Evolutionary conservation across 2,888 invertebrate genomes (phyloP).

Genomic region (Ormyrus pomaceus): DNA sequence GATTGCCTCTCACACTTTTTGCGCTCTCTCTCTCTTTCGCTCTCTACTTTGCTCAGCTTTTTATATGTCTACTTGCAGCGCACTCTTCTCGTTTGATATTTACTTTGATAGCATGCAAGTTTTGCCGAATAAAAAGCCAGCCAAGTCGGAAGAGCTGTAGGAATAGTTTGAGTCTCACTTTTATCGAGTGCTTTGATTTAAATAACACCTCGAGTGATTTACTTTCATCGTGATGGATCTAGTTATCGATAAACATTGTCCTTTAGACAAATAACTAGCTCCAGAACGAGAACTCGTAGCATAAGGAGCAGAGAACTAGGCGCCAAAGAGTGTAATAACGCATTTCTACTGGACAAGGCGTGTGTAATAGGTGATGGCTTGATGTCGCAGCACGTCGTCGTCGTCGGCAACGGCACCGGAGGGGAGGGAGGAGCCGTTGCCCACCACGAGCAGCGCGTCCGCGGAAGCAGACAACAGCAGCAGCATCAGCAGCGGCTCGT

Average conservation of each 20-base stretch:
- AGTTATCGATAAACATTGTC: no score
- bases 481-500: conserved; percentile 73
- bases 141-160: no score
- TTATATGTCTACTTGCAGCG: background rate
- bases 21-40: conserved; percentile 11
- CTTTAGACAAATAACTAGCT: no score
- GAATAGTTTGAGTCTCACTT: background rate
- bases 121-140: background rate
- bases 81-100: background rate
- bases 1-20: conserved; percentile 67
- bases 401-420: conserved; percentile 70
- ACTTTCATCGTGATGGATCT: no score
- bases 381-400: conserved; percentile 74
- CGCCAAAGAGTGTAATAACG: conserved; percentile 32
- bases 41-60: conserved; percentile 9
- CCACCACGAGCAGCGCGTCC: conserved; percentile 68
- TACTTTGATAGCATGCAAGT: background rate
- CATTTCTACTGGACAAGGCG: conserved; percentile 54
- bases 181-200: background rate
- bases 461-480: conserved; percentile 63
- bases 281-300: no score
- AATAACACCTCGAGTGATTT: no score
- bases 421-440: conserved; percentile 59
- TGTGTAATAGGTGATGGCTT: conserved; percentile 63
- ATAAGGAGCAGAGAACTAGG: background rate